Conservation (phyloP, 2,113 vertebrate species). For the Ploceus nigricollis region DNA sequence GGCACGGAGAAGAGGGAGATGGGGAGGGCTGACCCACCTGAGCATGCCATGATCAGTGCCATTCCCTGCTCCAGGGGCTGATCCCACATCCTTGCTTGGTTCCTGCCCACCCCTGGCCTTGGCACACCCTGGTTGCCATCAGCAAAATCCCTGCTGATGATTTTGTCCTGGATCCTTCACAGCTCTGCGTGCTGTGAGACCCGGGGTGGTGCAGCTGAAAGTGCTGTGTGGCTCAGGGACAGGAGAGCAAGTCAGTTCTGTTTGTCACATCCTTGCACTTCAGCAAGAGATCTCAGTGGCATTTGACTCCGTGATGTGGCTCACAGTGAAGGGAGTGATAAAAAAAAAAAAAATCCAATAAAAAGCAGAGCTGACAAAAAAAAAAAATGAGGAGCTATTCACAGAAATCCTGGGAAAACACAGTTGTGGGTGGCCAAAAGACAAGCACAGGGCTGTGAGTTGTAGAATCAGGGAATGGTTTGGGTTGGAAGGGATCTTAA, state of each 20-base stretch:
- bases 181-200: neutral
- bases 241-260: neutral
- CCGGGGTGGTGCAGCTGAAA: neutral
- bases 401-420: neutral
- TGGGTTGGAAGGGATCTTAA: neutral
- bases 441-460: neutral
- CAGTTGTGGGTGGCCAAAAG: neutral
- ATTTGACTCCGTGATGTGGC: neutral
- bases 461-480: neutral
- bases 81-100: neutral
- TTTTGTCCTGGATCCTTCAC: neutral
- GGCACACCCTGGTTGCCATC: neutral
- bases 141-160: neutral
- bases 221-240: neutral
- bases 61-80: neutral
- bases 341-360: neutral
- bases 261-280: neutral
- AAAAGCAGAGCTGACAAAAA: neutral
- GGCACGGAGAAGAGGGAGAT: neutral
- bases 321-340: neutral
- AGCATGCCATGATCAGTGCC: neutral
- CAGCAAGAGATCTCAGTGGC: neutral
- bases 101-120: neutral
- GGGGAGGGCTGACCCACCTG: neutral
- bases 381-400: neutral